phyloP scores from a whole-genome alignment of 1,140 invertebrate genomes.

The Neodiprion virginianus region DNA sequence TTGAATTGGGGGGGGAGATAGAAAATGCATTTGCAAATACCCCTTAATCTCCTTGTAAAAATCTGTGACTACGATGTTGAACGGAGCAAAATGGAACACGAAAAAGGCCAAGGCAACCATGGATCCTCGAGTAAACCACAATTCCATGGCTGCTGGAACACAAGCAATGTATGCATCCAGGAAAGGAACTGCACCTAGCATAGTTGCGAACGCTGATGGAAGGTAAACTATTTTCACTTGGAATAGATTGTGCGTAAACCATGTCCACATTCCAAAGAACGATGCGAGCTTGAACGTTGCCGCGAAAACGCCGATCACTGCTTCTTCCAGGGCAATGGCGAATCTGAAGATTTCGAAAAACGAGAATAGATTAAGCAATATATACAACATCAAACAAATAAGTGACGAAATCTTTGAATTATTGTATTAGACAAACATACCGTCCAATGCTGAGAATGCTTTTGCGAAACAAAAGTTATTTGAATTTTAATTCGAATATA shows the following conservation, averaged over 20 bases:
- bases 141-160: conserved; percentile 90
- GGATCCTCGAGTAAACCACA: conserved; percentile 86
- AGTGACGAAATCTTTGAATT: neutral
- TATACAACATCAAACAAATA: conserved; percentile 1
- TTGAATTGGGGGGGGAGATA: neutral
- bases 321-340: conserved; percentile 78
- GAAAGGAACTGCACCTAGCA: conserved; percentile 94
- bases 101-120: conserved; percentile 80
- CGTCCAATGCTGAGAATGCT: conserved; percentile 5
- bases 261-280: conserved; percentile 98
- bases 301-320: conserved; percentile 84
- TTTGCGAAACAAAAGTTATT: conserved; percentile 12
- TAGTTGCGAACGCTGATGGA: conserved; percentile 90
- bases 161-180: conserved; percentile 94
- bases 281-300: conserved; percentile 96
- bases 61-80: conserved; percentile 90
- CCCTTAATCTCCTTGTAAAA: conserved; percentile 98
- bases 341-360: conserved; percentile 59
- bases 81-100: conserved; percentile 86
- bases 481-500: conserved; percentile 21
- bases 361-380: conserved; percentile 1
- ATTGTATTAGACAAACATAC: neutral
- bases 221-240: conserved; percentile 94
- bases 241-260: conserved; percentile 96
- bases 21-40: conserved; percentile 59